A percentile compares a stretch with the other conserved stretches of the same genome.
Evolutionary conservation across 2,113 vertebrate genomes (phyloP).

Genomic region (Lamprotornis superbus): DNA sequence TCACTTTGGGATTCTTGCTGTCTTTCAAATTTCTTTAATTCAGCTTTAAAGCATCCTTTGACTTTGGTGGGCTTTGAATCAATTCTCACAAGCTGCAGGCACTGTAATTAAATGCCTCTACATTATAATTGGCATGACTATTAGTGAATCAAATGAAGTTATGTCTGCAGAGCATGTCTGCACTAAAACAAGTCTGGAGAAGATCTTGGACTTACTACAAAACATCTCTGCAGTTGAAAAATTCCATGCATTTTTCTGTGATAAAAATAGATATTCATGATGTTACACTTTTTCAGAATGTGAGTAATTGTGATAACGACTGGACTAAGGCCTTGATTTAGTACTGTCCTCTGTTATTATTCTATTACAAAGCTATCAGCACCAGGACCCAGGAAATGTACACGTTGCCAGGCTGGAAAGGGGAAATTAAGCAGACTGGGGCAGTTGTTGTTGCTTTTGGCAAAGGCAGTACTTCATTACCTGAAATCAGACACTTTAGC

Average conservation of each 20-base stretch:
- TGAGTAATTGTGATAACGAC: neutral
- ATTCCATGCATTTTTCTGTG: neutral
- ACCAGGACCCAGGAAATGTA: neutral
- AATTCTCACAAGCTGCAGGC: neutral
- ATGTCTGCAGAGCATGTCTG: neutral
- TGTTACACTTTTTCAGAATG: neutral
- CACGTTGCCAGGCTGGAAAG: fast-evolving
- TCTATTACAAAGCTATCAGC: neutral
- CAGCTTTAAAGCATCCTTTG: neutral
- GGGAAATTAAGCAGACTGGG: neutral
- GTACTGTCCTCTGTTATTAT: neutral
- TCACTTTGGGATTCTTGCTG: neutral
- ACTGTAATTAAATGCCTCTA: neutral
- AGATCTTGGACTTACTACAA: neutral
- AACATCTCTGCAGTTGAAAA: neutral
- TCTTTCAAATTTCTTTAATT: neutral
- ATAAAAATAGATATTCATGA: neutral
- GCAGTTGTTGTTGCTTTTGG: neutral
- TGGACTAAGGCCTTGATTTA: neutral
- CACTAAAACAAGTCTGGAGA: neutral
- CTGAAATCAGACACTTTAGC: neutral
- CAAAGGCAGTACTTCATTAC: neutral
- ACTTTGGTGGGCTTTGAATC: neutral
- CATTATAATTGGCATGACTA: neutral
- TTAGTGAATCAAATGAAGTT: neutral